Evolutionary conservation across 2,888 invertebrate genomes (phyloP), one percentile per base, ranked within the genome.

Genomic region (Desoria tigrina): DNA sequence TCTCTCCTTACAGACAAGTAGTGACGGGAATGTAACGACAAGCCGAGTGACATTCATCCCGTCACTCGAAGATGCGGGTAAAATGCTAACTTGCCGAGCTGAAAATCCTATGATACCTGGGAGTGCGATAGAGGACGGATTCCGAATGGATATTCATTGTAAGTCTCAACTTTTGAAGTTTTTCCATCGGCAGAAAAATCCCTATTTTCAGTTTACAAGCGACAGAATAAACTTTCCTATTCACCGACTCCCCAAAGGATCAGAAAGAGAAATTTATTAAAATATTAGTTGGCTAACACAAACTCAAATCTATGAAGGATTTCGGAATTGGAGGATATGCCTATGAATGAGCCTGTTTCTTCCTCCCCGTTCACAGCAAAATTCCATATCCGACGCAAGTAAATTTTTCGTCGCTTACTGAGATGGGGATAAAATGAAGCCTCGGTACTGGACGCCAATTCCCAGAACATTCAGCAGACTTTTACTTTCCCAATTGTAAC

Each of bases 121-220:
- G 78, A 87, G 89, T 49, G 86, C 87, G 42, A 84, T 90, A 55
- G 78, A 79, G 81, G 90, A 90, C 78, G 86, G 86, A 67, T 90
- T 90, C 90, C 87, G 87, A 79, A 84, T 92, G 77, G 87, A 88
- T 81, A 89, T 93, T 77, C 86, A 90, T 79, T 92, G 92, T 92
- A 83, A 90, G 92, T 87, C 21, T 16, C 45, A 45, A 45, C 45
- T 45, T 45, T 18, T 45, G 45, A 45, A 45, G n/a, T 45, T 45
- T 45, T 32, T 27, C 24, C 4, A 26, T 32, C 55, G 21, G 45
- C 45, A 45, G n/a, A 16, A 45, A 45, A 45, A 6, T 6, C n/a
- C n/a, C 45, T n/a, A n/a, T n/a, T 45, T 21, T 45, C 45, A 45
- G 6, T 11, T 16, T 32, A 45, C 16, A n/a, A 21, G 21, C 55